phyloP scores from a whole-genome alignment of 2,797 vertebrate species.

The Notoglanidium macrostoma region DNA sequence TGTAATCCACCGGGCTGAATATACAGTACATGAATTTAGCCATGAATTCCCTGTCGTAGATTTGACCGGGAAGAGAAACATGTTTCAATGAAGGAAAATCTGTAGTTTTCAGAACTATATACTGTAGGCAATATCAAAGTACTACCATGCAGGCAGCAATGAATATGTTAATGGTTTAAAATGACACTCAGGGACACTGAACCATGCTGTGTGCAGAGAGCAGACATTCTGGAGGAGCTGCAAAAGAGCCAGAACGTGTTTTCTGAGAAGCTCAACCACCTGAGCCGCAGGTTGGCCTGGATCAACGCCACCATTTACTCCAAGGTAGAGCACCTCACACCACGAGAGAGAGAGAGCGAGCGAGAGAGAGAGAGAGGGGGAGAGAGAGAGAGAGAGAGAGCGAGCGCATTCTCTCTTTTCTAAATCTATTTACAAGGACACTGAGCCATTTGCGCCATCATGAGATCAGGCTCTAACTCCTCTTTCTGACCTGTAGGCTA shows the following conservation, averaged over 20 bases:
- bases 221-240: slow-evolving; percentile 90
- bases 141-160: neutral
- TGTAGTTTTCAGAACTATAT: neutral
- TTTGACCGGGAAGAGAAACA: neutral
- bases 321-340: slow-evolving; percentile 77
- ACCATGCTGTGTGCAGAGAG: slow-evolving; percentile 74
- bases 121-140: neutral
- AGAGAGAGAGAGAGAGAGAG: neutral
- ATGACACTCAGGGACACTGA: neutral
- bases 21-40: neutral
- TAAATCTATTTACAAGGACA: neutral
- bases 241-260: slow-evolving; percentile 96
- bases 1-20: neutral
- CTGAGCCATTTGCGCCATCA: neutral
- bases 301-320: slow-evolving; percentile 98
- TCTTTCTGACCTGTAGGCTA: neutral
- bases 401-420: neutral
- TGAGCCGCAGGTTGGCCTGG: slow-evolving; percentile 94
- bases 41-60: neutral
- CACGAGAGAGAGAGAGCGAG: neutral
- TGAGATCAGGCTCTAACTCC: neutral
- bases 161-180: neutral
- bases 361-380: neutral
- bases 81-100: neutral
- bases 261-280: slow-evolving; percentile 94